Conservation (phyloP, 2,797 vertebrate genomes). For the Gobionotothen gibberifrons region DNA sequence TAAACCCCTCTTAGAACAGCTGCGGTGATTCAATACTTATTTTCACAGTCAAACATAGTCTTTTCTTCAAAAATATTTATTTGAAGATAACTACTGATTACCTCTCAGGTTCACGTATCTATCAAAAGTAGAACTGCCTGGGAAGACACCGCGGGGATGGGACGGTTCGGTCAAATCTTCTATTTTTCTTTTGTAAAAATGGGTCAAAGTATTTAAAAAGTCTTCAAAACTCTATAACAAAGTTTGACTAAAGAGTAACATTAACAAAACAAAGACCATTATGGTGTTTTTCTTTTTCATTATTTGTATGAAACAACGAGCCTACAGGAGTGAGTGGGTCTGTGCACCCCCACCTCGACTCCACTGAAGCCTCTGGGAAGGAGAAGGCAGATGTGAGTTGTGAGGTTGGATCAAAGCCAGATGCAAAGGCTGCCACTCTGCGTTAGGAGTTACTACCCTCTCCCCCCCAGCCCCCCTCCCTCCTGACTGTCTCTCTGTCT, state of each 20-base stretch:
- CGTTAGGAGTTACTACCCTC: conserved; percentile 71
- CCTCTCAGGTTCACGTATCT: not conserved
- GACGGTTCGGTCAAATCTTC: not conserved
- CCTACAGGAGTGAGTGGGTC: conserved; percentile 28
- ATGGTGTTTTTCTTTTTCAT: not conserved
- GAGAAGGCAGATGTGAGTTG: conserved; percentile 67
- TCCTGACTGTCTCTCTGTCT: conserved; percentile 67
- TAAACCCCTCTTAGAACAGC: not conserved
- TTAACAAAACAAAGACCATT: not conserved
- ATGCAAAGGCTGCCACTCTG: conserved; percentile 78
- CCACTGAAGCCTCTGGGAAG: conserved; percentile 68
- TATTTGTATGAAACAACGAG: conserved; percentile 39
- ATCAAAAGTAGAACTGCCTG: not conserved
- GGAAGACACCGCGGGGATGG: not conserved
- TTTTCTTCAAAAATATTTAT: not conserved
- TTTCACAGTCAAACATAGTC: not conserved
- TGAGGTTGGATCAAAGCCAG: conserved; percentile 80
- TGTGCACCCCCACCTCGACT: conserved; percentile 20
- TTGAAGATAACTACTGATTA: not conserved
- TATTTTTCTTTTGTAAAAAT: conserved; percentile 1
- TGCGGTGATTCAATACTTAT: not conserved
- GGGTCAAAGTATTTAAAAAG: not conserved
- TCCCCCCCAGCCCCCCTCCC: conserved; percentile 39
- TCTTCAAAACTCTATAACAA: not conserved
- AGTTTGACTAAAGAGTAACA: not conserved